A percentile compares a stretch with the other conserved stretches of the same genome.
These are phyloP conservation scores for Limnephilus lunatus DNA, from an alignment of 2,888 invertebrate genomes.

Conservation along the genomic window DNA sequence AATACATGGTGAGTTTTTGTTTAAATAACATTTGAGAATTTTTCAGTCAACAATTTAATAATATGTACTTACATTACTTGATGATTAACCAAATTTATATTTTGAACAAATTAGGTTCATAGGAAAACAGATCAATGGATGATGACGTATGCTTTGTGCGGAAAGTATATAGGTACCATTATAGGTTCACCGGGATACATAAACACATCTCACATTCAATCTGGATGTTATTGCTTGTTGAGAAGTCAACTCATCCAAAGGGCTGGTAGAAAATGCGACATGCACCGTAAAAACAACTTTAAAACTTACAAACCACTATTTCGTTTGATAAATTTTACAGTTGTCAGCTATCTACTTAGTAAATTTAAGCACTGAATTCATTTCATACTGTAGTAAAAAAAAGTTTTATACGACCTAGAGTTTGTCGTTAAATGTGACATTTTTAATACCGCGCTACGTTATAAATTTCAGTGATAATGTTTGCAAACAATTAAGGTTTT, in stretches of 20 bases:
- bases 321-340: not conserved
- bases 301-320: not conserved
- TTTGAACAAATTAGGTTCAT: no score
- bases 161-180: no score
- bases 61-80: no score
- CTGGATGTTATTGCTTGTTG: not conserved
- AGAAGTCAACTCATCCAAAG: no score
- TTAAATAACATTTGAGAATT: no score
- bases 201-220: not conserved
- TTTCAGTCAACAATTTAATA: no score
- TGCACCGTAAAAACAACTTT: not conserved
- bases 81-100: no score
- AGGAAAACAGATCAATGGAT: no score
- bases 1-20: no score
- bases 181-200: not conserved
- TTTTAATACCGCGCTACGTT: not conserved
- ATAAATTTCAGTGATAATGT: not conserved
- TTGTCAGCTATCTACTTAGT: not conserved
- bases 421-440: not conserved
- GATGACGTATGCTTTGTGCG: no score
- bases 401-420: not conserved
- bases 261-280: not conserved
- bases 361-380: not conserved
- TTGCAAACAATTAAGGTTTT: not conserved
- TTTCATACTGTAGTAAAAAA: not conserved